Evolutionary conservation across 1,140 invertebrate species (phyloP), one percentile per base, ranked within the genome.

Genomic region (Meloidogyne chitwoodi): DNA sequence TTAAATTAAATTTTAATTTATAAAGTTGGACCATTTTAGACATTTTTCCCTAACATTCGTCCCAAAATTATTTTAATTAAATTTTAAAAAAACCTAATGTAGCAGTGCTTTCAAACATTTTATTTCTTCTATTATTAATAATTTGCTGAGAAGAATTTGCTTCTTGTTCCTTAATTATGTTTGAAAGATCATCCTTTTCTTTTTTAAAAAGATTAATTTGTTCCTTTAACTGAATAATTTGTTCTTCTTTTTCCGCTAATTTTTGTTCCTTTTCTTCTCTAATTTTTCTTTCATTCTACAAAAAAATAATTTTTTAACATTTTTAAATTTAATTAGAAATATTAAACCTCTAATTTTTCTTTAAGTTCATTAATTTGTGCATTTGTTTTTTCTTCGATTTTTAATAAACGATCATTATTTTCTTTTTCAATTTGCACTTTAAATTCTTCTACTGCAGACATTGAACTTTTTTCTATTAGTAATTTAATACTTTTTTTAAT

Each of bases 261-360:
- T 31, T 26, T 29, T 44, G 16, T 70, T 70, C 68, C 12, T 6
- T 70, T 56, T 70, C 68, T 44, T 48, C 26, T 24, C 27, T 41
- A 63, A 72, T 26, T 22, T 29, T 41, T 16, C 31, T 24, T 63
- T 64, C 56, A 63, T 31, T 56, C 71, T 73, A 61, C 26, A 19
- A 48, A 19, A 56, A 56, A 56, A 56, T 31, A 31, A 31, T 31
- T 31, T 31, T 6, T 31, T 31, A 31, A 3, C 6, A 1, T 48
- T 48, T 48, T 16, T 48, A 1, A 19, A n/a, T 14, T 4, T 34
- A 34, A 56, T 69, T 38, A 11, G 0, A 69, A 14, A 22, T 16
- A 11, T 1, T 69, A 26, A 70, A 73, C 71, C 71, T 73, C 14
- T 26, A 73, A 61, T 31, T 73, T 64, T 38, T 73, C 56, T 34